Conservation (phyloP, 2,113 vertebrate species). For the Strigops habroptila region DNA sequence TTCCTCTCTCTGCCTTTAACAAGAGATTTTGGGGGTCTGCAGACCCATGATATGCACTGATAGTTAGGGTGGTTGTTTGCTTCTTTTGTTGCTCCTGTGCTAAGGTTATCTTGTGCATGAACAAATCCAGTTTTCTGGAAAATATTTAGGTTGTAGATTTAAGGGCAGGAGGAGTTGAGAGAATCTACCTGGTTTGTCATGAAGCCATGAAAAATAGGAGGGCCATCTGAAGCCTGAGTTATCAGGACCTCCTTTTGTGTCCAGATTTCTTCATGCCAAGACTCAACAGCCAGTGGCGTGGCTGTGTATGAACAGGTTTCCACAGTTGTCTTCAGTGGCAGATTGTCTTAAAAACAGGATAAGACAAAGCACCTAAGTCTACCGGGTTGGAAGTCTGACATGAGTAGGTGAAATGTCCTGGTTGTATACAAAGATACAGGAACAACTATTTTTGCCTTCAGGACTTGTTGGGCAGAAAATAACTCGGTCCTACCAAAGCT, state of each 20-base stretch:
- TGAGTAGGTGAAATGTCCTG: background rate
- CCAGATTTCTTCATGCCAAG: background rate
- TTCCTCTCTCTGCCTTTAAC: background rate
- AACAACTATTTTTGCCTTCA: slow-evolving; percentile 12
- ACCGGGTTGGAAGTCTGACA: background rate
- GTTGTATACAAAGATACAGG: background rate
- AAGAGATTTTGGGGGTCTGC: background rate
- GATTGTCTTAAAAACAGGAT: background rate
- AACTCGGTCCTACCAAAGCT: slow-evolving; percentile 21
- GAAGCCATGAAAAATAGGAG: background rate
- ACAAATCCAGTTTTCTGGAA: background rate
- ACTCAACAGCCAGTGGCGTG: background rate
- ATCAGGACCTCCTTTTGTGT: accelerated
- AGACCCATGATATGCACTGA: accelerated
- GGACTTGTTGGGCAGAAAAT: slow-evolving; percentile 44
- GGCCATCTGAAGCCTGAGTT: background rate
- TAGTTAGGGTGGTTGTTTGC: background rate
- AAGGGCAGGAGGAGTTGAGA: background rate
- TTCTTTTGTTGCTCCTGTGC: background rate
- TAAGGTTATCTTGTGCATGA: background rate
- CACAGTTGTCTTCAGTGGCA: background rate
- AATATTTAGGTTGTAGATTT: background rate
- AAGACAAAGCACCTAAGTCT: background rate
- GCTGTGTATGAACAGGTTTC: background rate
- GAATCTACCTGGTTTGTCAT: background rate